Evolutionary conservation across 2,113 vertebrate species (phyloP), one percentile per base, ranked within the genome.

Genomic region (Hystrix cristata): DNA sequence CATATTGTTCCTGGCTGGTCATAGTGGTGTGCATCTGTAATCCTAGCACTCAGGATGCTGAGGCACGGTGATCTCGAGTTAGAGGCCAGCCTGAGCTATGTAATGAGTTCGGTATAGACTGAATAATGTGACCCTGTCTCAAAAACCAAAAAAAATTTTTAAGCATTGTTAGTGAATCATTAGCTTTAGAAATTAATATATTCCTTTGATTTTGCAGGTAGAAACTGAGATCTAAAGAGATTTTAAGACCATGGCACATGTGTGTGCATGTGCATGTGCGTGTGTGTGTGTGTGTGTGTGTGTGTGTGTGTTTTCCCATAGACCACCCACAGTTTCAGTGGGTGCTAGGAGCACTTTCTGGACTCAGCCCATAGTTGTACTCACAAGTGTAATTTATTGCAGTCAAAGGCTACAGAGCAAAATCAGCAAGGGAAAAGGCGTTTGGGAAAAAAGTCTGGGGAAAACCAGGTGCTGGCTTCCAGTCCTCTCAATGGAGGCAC

Each of bases 101-200:
- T 78, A 78, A 79, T 55, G 16, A 55, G 76, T 79, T 55, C 48
- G 34, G 48, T 48, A 51, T 31, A 53, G 76, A 79, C 48, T 53
- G 7, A 5, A 29, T 29, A 79, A 53, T 53, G 76, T 53, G 48
- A 79, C 27, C 27, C 48, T 19, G 48, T 79, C 29, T 79, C 29
- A 95, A 60, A 71, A 86, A 51, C 72, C 71, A 74, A 76, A 76
- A 76, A 76, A 29, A 18, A 27, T 19, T 51, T 76, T 76, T 27
- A 95, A 80, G 27, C 87, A 86, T 86, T 94, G 25, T 53, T 93
- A 85, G 48, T 71, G 34, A 82, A 93, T 96, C 67, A 88, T 89
- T 74, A 69, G 71, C 21, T 90, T 78, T 65, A 72, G 38, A 87
- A 74, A 69, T 93, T 85, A 69, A 60, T 74, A 14, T 65, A 13